Percentiles rank a stretch among this genome's conserved stretches.
Conservation (phyloP, 1,140 invertebrate genomes). For the Drosophila teissieri region DNA sequence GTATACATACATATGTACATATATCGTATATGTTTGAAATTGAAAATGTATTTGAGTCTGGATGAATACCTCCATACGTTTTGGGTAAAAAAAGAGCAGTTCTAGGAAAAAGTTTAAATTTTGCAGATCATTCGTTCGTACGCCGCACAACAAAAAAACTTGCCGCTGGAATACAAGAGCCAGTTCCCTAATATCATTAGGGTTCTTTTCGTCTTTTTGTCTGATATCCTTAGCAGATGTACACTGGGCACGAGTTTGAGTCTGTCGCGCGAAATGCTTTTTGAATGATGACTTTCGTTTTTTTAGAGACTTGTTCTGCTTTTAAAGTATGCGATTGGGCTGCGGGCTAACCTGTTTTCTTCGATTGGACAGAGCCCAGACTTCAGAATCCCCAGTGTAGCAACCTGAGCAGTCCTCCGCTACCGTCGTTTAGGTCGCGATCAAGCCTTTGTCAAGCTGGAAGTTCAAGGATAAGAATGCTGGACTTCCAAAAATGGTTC, state of each 20-base stretch:
- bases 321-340: conserved; percentile 44
- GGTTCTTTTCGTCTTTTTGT: conserved; percentile 12
- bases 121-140: conserved; percentile 62
- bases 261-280: conserved; percentile 47
- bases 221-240: conserved; percentile 56
- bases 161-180: conserved; percentile 31
- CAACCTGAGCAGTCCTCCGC: conserved; percentile 36
- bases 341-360: conserved; percentile 69
- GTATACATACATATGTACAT: too few species aligned
- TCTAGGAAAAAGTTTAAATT: conserved; percentile 74
- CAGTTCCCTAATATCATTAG: conserved; percentile 46
- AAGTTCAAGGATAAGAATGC: conserved; percentile 74
- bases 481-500: conserved; percentile 43
- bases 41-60: not conserved
- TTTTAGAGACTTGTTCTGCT: conserved; percentile 37
- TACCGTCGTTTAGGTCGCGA: conserved; percentile 37
- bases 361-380: conserved; percentile 24
- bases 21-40: too few species aligned
- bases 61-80: conserved; percentile 2
- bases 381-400: conserved; percentile 20
- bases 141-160: conserved; percentile 37
- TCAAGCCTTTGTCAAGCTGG: conserved; percentile 61
- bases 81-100: conserved; percentile 29
- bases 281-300: conserved; percentile 68
- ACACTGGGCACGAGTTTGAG: conserved; percentile 44